These are phyloP conservation scores for Epinotia nisella DNA, from an alignment of 2,888 invertebrate species.

Conservation along the genomic window DNA sequence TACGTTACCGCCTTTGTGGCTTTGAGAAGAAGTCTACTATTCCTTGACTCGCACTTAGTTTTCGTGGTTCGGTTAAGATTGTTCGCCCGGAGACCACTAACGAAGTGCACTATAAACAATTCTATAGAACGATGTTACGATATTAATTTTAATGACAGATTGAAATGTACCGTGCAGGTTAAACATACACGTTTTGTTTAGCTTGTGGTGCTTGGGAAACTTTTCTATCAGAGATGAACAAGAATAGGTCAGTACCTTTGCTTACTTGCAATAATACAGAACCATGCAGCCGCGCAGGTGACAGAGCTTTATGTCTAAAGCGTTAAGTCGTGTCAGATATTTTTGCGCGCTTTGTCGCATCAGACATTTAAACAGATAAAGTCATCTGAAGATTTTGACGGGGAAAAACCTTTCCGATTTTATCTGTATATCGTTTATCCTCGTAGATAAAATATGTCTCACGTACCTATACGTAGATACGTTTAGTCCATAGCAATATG, in stretches of 20 bases:
- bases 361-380: too few relatives aligned
- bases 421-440: too few relatives aligned
- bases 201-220: constrained; percentile 4
- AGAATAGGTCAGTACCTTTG: not conserved
- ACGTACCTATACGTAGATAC: too few relatives aligned
- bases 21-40: constrained; percentile 8
- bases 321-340: too few relatives aligned
- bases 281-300: too few relatives aligned
- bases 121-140: constrained; percentile 53
- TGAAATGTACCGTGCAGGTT: constrained; percentile 41
- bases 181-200: not conserved
- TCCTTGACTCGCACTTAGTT: constrained; percentile 7
- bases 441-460: too few relatives aligned
- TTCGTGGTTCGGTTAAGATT: constrained; percentile 54
- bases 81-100: constrained; percentile 60
- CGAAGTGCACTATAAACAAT: constrained; percentile 64
- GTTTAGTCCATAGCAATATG: too few relatives aligned
- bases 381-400: too few relatives aligned
- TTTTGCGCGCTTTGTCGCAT: too few relatives aligned
- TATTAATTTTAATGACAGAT: constrained; percentile 60
- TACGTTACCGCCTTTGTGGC: constrained; percentile 7
- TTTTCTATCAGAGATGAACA: not conserved
- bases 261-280: too few relatives aligned
- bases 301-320: too few relatives aligned
- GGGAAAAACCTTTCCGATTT: too few relatives aligned